These are phyloP conservation scores for Busseola fusca DNA, from an alignment of 2,888 invertebrate genomes.

Conservation along the genomic window DNA sequence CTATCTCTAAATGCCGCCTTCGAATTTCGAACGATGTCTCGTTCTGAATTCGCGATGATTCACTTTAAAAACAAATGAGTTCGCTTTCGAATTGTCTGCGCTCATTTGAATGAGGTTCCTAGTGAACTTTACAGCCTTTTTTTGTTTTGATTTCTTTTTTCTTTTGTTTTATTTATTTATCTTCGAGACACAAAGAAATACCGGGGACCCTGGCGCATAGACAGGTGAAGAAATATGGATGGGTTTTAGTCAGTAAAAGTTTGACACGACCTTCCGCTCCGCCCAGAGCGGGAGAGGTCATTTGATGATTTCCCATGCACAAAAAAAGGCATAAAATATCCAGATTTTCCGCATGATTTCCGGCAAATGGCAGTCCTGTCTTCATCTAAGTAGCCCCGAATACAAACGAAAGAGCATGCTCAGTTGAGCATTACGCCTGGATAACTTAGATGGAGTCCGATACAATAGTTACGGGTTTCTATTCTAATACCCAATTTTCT, in stretches of 20 bases:
- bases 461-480: slow-evolving; percentile 5
- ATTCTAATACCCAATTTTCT: slow-evolving; percentile 23
- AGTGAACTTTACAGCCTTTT: background rate
- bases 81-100: slow-evolving; percentile 6
- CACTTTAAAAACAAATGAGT: slow-evolving; percentile 21
- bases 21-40: slow-evolving; percentile 10
- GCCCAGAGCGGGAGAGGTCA: too few relatives aligned
- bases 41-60: slow-evolving; percentile 22
- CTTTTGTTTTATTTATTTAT: background rate
- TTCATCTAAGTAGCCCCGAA: slow-evolving; percentile 16
- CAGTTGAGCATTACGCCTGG: slow-evolving; percentile 26
- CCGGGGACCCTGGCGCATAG: too few relatives aligned
- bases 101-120: slow-evolving; percentile 2
- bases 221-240: too few relatives aligned
- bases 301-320: too few relatives aligned
- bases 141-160: background rate
- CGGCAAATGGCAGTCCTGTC: slow-evolving; percentile 19
- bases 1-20: background rate
- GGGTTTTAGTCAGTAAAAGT: too few relatives aligned
- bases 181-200: too few relatives aligned
- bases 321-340: background rate
- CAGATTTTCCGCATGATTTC: slow-evolving; percentile 1
- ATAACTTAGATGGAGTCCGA: slow-evolving; percentile 16
- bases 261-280: too few relatives aligned
- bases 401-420: slow-evolving; percentile 23